A percentile compares a stretch with the other conserved stretches of the same genome.
Evolutionary conservation across 2,797 vertebrate species (phyloP).

Genomic region (Fratercula arctica): DNA sequence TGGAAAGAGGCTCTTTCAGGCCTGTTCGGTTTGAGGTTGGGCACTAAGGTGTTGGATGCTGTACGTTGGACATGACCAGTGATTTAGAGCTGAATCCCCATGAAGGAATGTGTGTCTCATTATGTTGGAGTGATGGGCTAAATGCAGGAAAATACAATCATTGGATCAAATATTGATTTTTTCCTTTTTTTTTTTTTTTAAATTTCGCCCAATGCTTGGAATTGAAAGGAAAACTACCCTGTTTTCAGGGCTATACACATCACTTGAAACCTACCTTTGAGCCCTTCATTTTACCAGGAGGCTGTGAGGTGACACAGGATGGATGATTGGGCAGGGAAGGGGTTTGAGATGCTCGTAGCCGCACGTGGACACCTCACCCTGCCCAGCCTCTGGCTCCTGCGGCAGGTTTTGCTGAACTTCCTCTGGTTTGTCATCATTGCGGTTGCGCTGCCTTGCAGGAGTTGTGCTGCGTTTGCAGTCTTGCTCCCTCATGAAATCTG

Average conservation of each 20-base stretch:
- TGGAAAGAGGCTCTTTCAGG: not conserved
- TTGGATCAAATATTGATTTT: not conserved
- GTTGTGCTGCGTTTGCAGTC: not conserved
- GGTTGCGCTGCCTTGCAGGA: not conserved
- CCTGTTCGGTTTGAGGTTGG: not conserved
- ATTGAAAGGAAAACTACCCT: not conserved
- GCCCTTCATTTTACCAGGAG: not conserved
- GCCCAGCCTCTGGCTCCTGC: not conserved
- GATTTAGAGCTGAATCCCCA: not conserved
- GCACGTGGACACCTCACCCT: not conserved
- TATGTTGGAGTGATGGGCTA: not conserved
- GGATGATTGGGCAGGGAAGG: not conserved
- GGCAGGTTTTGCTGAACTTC: not conserved
- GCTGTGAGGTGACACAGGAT: not conserved
- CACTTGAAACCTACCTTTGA: not conserved
- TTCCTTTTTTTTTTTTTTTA: rapidly evolving
- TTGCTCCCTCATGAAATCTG: not conserved
- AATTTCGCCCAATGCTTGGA: not conserved
- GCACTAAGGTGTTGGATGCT: not conserved
- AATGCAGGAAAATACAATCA: not conserved
- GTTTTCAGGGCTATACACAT: not conserved
- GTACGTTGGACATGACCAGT: rapidly evolving
- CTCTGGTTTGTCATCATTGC: rapidly evolving
- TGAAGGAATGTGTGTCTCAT: not conserved
- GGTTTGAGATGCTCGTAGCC: not conserved